Conservation (phyloP, 2,888 invertebrate genomes). For the Cerceris rybyensis region DNA sequence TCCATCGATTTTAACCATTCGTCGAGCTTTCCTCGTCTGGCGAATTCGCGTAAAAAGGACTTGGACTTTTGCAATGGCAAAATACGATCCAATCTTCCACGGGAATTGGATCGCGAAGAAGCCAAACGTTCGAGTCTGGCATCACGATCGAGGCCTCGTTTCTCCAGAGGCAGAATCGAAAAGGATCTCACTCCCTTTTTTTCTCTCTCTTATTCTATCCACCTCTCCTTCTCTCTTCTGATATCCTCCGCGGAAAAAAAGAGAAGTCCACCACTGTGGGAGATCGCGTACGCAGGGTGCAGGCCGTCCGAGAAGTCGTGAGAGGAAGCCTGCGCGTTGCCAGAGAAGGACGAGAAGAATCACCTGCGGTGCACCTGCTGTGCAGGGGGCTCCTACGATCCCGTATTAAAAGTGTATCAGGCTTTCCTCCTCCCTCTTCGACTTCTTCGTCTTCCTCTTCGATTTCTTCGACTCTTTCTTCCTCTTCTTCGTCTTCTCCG, state of each 20-base stretch:
- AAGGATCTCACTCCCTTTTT: constrained; percentile 25
- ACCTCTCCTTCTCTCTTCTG: too few relatives aligned
- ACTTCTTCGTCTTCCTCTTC: constrained; percentile 15
- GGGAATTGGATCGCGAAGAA: neutral
- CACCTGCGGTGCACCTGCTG: constrained; percentile 82
- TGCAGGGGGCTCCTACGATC: constrained; percentile 79
- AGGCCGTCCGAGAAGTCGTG: constrained; percentile 59
- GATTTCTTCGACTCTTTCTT: constrained; percentile 18
- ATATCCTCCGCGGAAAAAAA: constrained; percentile 48
- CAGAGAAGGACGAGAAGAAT: constrained; percentile 74
- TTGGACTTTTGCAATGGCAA: too few relatives aligned
- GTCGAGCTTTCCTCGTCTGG: too few relatives aligned
- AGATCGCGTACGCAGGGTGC: constrained; percentile 68
- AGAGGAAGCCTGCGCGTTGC: constrained; percentile 60
- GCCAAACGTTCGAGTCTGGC: constrained; percentile 33
- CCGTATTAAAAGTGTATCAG: constrained; percentile 75
- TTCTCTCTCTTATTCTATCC: too few relatives aligned
- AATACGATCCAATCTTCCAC: too few relatives aligned
- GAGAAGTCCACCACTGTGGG: constrained; percentile 65
- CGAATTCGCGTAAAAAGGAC: too few relatives aligned
- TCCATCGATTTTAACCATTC: too few relatives aligned
- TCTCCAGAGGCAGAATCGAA: constrained; percentile 3
- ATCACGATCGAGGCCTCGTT: constrained; percentile 41
- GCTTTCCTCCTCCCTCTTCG: constrained; percentile 44
- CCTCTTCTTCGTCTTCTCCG: constrained; percentile 42